Conservation (phyloP, 2,113 vertebrate genomes). For the Eulacestoma nigropectus region DNA sequence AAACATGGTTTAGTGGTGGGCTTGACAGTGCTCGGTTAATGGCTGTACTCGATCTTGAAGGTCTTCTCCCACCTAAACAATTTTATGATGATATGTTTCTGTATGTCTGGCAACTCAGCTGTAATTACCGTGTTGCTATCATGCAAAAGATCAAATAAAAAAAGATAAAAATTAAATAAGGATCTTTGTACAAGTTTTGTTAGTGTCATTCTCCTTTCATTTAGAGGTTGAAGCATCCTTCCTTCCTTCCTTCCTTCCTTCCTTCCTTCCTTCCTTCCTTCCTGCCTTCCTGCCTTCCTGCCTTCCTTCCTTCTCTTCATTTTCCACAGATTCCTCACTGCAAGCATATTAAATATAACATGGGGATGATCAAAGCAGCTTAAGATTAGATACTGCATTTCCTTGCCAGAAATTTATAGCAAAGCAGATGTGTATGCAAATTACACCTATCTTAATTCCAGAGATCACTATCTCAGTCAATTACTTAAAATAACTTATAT, state of each 20-base stretch:
- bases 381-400: constrained; percentile 16
- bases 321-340: neutral
- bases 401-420: constrained; percentile 42
- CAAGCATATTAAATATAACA: neutral
- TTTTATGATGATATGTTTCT: neutral
- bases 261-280: neutral
- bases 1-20: neutral
- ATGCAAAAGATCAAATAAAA: neutral
- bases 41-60: neutral
- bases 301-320: neutral
- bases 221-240: neutral
- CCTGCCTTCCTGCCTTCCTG: too few species aligned
- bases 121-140: neutral
- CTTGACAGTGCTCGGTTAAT: neutral
- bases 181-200: neutral
- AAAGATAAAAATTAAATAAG: neutral
- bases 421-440: constrained; percentile 59
- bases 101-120: neutral
- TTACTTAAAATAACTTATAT: constrained; percentile 62
- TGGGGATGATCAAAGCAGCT: neutral
- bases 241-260: neutral
- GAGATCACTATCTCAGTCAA: constrained; percentile 36
- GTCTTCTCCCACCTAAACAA: neutral
- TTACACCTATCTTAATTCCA: constrained; percentile 52
- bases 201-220: neutral